phyloP scores from a whole-genome alignment of 1,140 invertebrate species.

The Protaetia brevitarsis region DNA sequence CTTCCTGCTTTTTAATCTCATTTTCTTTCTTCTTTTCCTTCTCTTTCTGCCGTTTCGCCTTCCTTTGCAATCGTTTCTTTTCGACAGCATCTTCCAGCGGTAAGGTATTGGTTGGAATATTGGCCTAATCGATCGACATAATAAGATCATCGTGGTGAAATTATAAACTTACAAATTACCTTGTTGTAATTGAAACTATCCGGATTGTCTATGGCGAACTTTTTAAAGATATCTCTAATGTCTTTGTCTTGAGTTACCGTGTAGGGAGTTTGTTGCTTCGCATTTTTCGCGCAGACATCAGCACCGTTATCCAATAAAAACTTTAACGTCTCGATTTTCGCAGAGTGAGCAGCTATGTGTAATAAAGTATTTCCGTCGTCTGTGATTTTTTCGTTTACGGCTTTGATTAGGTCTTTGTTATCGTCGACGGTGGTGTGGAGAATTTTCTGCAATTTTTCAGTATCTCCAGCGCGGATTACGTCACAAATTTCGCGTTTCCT shows the following conservation, averaged over 20 bases:
- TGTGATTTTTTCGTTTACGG: conserved; percentile 54
- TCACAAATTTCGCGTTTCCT: conserved; percentile 37
- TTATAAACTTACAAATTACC: conserved; percentile 47
- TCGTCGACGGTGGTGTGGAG: conserved; percentile 28
- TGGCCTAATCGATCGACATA: conserved; percentile 51
- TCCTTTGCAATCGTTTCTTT: conserved; percentile 59
- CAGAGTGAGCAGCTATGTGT: conserved; percentile 67
- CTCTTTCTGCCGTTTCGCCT: conserved; percentile 64
- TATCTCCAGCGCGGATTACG: conserved; percentile 32
- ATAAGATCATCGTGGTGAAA: conserved; percentile 55
- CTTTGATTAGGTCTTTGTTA: conserved; percentile 32
- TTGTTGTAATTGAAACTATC: conserved; percentile 75
- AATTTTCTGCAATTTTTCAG: conserved; percentile 30
- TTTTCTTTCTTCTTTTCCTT: conserved; percentile 66
- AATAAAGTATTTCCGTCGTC: conserved; percentile 64
- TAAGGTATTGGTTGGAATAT: conserved; percentile 56
- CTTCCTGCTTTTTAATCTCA: conserved; percentile 55
- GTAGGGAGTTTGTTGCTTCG: conserved; percentile 69
- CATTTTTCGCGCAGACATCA: conserved; percentile 67
- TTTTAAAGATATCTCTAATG: conserved; percentile 66
- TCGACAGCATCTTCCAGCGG: conserved; percentile 55
- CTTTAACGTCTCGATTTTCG: conserved; percentile 59
- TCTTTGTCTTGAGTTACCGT: conserved; percentile 62
- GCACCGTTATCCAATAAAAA: conserved; percentile 62
- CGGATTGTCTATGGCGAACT: conserved; percentile 68